Evolutionary conservation across 2,888 invertebrate genomes (phyloP).

Genomic region (Papilio gigon): DNA sequence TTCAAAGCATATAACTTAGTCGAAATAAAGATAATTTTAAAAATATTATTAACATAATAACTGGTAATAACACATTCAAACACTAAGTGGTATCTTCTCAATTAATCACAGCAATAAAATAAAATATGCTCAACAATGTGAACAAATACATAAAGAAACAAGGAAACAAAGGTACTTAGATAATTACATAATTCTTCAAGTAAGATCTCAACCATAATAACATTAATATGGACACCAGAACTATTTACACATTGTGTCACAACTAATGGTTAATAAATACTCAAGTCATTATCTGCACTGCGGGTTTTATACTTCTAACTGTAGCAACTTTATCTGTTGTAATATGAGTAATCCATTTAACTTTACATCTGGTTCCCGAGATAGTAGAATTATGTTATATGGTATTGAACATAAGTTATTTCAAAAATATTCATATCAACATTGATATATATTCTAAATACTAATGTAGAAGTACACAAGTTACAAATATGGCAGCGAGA

Average conservation of each 20-base stretch:
- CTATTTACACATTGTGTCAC: background rate
- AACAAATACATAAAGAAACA: slow-evolving; percentile 1
- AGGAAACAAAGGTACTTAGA: background rate
- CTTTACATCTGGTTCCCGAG: slow-evolving; percentile 13
- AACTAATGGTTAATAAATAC: background rate
- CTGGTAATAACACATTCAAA: no score
- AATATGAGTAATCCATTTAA: slow-evolving; percentile 26
- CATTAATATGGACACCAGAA: background rate
- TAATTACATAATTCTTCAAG: slow-evolving; percentile 22
- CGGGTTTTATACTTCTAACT: background rate
- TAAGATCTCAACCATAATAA: slow-evolving; percentile 29
- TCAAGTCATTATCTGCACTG: background rate
- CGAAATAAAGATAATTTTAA: background rate
- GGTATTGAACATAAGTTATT: background rate
- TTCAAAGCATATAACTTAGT: no score
- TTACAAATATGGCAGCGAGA: no score
- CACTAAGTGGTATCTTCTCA: no score
- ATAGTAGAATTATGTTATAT: background rate
- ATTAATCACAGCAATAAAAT: no score
- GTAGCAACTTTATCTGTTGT: background rate
- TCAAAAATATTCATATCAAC: background rate
- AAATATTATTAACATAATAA: background rate
- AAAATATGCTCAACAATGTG: background rate
- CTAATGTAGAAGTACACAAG: no score
- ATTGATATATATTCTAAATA: no score